Evolutionary conservation across 2,797 vertebrate genomes (phyloP), one percentile per base, ranked within the genome.

Genomic region (Psittacula derbiana): DNA sequence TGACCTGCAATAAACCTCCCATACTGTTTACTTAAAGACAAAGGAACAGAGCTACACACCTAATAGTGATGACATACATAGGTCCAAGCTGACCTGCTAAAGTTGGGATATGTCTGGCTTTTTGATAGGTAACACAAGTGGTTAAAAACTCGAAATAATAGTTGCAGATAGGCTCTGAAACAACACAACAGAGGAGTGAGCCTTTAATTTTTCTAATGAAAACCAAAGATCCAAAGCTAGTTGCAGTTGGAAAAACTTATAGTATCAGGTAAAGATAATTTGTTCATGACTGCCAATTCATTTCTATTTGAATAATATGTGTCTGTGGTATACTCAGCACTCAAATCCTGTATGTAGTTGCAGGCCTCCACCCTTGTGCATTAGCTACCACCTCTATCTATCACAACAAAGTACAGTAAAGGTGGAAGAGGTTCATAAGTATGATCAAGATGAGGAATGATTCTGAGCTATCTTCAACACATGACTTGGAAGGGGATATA

Each of bases 401-500:
- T 58, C 50, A 43, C 65, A 83, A 9, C 8, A 38, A 47, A 46
- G 9, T 44, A 31, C 1, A 24, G 11, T 12, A 47, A 72, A 90
- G 19, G 38, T 14, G 55, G 47, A 79, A 88, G 20, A 58, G 5
- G 10, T 60, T 71, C 12, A 27, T 8, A 52, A 25, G 8, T 8
- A 46, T 8, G 4, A 36, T 64, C 15, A 64, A 41, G 41, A 52
- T 53, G 38, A 72, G 10, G 15, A 44, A 31, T 25, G 8, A 38
- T 14, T 73, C 76, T 12, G n/a, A 57, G n/a, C 11, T 14, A 24
- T 80, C 28, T 76, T 73, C 5, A 50, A 50, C 52, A 50, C 12
- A 18, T 53, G 46, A 31, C 40, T 58, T 0, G 0, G 43, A 31
- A 79, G 50, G 13, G 7, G 6, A 13, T 72, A 60, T 38, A 53